phyloP scores from a whole-genome alignment of 2,797 vertebrate genomes.

The Danio tinwini region DNA sequence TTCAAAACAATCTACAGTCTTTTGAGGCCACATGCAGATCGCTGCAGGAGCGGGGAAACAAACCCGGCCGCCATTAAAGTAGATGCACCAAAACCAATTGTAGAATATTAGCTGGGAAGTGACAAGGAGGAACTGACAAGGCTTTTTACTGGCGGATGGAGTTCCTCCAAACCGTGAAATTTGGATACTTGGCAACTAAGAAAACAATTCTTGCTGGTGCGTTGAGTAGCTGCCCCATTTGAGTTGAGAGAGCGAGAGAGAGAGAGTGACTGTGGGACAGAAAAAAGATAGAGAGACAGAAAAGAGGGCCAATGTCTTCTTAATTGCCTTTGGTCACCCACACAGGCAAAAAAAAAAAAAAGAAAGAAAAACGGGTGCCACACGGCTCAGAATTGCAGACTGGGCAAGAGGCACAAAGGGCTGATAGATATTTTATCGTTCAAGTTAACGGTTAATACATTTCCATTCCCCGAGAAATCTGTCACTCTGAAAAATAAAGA shows the following conservation, averaged over 20 bases:
- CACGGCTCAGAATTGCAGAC: slow-evolving; percentile 85
- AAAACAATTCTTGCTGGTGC: slow-evolving; percentile 83
- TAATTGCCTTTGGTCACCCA: slow-evolving; percentile 87
- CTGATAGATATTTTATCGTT: slow-evolving; percentile 94
- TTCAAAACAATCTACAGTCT: slow-evolving; percentile 58
- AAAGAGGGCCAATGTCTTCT: slow-evolving; percentile 72
- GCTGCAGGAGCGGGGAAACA: slow-evolving; percentile 52
- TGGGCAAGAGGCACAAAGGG: slow-evolving; percentile 70
- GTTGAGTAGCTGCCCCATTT: slow-evolving; percentile 74
- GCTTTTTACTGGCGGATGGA: slow-evolving; percentile 73
- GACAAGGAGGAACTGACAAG: slow-evolving; percentile 74
- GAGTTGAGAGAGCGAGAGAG: slow-evolving; percentile 65
- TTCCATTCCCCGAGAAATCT: slow-evolving; percentile 98
- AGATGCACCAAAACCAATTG: slow-evolving; percentile 84
- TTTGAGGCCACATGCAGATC: slow-evolving; percentile 52
- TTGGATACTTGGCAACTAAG: slow-evolving; percentile 78
- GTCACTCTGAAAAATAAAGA: slow-evolving; percentile 89
- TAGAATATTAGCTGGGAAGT: slow-evolving; percentile 78
- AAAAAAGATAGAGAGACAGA: not conserved
- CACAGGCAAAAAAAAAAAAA: slow-evolving; percentile 81
- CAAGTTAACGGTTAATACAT: slow-evolving; percentile 98
- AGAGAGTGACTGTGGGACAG: slow-evolving; percentile 49
- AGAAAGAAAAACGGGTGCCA: slow-evolving; percentile 73
- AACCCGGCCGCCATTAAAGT: slow-evolving; percentile 72
- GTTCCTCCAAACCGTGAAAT: slow-evolving; percentile 81